Evolutionary conservation across 2,113 vertebrate species (phyloP), one percentile per base, ranked within the genome.

Genomic region (Geococcyx californianus): DNA sequence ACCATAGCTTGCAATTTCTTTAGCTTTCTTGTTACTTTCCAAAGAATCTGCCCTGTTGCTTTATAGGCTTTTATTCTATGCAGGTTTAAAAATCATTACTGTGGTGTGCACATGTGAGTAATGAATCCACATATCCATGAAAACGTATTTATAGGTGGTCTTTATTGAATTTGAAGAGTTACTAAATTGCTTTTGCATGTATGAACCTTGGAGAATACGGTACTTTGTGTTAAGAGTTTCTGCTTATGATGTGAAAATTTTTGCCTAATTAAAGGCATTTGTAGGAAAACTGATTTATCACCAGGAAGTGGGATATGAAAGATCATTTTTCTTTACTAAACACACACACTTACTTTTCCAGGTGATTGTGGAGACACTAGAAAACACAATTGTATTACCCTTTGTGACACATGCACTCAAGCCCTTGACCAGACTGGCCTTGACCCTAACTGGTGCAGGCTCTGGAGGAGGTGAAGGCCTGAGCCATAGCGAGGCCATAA

Each of bases 201-300:
- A 7, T 67, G 47, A 58, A 16, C 16, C 31, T 69, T 85, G 62
- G 31, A 49, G 31, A 24, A n/a, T 9, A 1, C 25, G 5, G 1
- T 68, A 28, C 13, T 44, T 84, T 0, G 0, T 38, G 66, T 26
- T 58, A 69, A 89, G 17, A 20, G 16, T 63, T 7, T 40, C 47
- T 90, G 38, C n/a, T 59, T 74, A n/a, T 4, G 9, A 78, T 79
- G 17, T n/a, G 44, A 82, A 82, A 75, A n/a, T 2, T 8, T 42
- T 49, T n/a, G 11, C 9, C 13, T 47, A 3, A 56, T 47, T 36
- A 23, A 28, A 26, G 24, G 16, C 3, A 6, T 36, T n/a, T 64
- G 12, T 38, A 73, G 58, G 45, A 49, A 72, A 92, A 40, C 4
- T 33, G 40, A 31, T 40, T 47, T 75, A 40, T 44, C 1, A 0